Percentiles rank a stretch among this genome's conserved stretches.
Evolutionary conservation across 2,797 vertebrate genomes (phyloP).

Genomic region (Notolabrus celidotus): DNA sequence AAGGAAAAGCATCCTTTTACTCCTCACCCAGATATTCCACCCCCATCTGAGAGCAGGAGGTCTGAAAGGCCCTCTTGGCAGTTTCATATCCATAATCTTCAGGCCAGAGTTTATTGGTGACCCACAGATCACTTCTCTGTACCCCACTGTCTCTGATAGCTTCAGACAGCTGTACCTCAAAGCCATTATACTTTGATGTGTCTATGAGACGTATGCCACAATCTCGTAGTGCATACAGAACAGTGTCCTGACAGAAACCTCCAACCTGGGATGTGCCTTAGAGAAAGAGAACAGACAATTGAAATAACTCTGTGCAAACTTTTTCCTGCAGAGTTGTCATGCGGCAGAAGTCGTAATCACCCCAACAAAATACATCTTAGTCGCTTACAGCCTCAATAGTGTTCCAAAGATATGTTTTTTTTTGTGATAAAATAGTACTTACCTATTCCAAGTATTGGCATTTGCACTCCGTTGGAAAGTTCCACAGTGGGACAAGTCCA

Average conservation of each 20-base stretch:
- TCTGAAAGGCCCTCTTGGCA: constrained; percentile 75
- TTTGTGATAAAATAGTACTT: background rate
- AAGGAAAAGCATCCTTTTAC: background rate
- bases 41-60: constrained; percentile 71
- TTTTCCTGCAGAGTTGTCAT: too few species aligned
- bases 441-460: constrained; percentile 8
- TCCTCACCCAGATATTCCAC: constrained; percentile 12
- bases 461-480: constrained; percentile 1
- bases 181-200: constrained; percentile 81
- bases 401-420: background rate
- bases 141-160: constrained; percentile 76
- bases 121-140: constrained; percentile 75
- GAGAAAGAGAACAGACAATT: background rate
- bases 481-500: constrained; percentile 2
- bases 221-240: constrained; percentile 4
- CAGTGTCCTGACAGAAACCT: constrained; percentile 9
- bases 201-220: constrained; percentile 79
- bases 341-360: background rate
- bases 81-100: constrained; percentile 78
- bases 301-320: background rate
- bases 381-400: background rate
- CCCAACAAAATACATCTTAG: background rate
- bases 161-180: constrained; percentile 76
- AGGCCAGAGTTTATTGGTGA: constrained; percentile 85
- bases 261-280: constrained; percentile 7